Percentiles rank a stretch among this genome's conserved stretches.
phyloP scores from a whole-genome alignment of 2,888 invertebrate genomes.

The Pristionchus exspectatus region DNA sequence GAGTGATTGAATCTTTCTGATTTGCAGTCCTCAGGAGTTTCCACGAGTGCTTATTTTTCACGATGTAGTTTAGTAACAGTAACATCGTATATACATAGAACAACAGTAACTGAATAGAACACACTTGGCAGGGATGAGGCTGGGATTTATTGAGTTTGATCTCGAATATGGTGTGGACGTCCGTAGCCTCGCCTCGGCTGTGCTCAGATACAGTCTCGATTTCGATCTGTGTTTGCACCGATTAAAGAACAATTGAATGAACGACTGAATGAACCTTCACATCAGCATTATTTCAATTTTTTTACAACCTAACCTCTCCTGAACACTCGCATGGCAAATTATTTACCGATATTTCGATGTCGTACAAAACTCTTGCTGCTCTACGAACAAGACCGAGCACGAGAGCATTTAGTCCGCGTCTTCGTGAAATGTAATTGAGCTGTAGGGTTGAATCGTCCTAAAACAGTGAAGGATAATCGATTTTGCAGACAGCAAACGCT shows the following conservation, averaged over 20 bases:
- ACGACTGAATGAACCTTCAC: too few species aligned
- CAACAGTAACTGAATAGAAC: too few species aligned
- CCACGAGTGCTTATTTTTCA: too few species aligned
- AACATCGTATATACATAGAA: too few species aligned
- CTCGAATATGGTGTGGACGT: conserved; percentile 5
- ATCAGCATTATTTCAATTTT: too few species aligned
- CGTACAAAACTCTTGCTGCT: not conserved
- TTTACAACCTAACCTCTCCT: too few species aligned
- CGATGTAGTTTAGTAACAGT: too few species aligned
- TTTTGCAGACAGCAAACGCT: not conserved
- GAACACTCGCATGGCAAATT: too few species aligned
- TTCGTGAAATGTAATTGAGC: not conserved
- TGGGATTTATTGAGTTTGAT: not conserved
- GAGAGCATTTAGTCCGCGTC: not conserved
- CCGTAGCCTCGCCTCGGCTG: not conserved
- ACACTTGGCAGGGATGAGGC: not conserved
- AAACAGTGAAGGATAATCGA: too few species aligned
- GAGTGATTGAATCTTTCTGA: too few species aligned
- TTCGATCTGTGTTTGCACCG: not conserved
- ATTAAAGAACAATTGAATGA: too few species aligned
- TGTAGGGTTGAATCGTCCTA: conserved; percentile 1
- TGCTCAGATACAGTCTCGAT: not conserved
- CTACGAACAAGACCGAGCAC: not conserved
- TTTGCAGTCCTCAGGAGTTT: too few species aligned
- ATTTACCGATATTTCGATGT: conserved; percentile 25